These are phyloP conservation scores for Hycleus phaleratus DNA, from an alignment of 1,140 invertebrate species.

Conservation along the genomic window DNA sequence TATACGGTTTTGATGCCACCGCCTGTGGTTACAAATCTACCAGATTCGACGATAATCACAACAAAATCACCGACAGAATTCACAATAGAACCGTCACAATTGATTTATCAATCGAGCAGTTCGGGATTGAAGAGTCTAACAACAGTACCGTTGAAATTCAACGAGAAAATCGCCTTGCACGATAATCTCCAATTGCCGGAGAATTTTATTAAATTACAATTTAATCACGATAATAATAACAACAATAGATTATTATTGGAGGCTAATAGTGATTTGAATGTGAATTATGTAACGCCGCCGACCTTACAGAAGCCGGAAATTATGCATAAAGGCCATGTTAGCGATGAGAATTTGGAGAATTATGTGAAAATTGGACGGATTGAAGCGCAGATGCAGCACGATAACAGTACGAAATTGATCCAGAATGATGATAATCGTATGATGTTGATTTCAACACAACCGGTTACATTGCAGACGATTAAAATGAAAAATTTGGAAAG, in stretches of 20 bases:
- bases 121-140: slow-evolving; percentile 29
- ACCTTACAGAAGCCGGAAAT: slow-evolving; percentile 16
- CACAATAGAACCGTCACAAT: slow-evolving; percentile 51
- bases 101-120: slow-evolving; percentile 54
- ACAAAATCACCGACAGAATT: slow-evolving; percentile 25
- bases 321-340: slow-evolving; percentile 41
- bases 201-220: slow-evolving; percentile 22
- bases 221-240: slow-evolving; percentile 16
- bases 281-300: slow-evolving; percentile 30
- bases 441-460: too few relatives aligned
- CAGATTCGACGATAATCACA: slow-evolving; percentile 24
- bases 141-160: slow-evolving; percentile 15
- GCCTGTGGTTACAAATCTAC: slow-evolving; percentile 43
- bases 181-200: slow-evolving; percentile 20
- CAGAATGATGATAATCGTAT: too few relatives aligned
- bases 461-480: too few relatives aligned
- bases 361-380: slow-evolving; percentile 44
- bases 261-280: slow-evolving; percentile 27
- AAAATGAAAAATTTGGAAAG: too few relatives aligned
- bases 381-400: slow-evolving; percentile 38
- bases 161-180: slow-evolving; percentile 11
- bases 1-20: slow-evolving; percentile 62
- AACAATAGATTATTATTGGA: slow-evolving; percentile 21
- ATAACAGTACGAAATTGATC: too few relatives aligned
- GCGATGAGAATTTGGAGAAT: slow-evolving; percentile 38